Base-by-base conservation (phyloP, 2,888 invertebrate species). In the Panzeria rudis region DNA sequence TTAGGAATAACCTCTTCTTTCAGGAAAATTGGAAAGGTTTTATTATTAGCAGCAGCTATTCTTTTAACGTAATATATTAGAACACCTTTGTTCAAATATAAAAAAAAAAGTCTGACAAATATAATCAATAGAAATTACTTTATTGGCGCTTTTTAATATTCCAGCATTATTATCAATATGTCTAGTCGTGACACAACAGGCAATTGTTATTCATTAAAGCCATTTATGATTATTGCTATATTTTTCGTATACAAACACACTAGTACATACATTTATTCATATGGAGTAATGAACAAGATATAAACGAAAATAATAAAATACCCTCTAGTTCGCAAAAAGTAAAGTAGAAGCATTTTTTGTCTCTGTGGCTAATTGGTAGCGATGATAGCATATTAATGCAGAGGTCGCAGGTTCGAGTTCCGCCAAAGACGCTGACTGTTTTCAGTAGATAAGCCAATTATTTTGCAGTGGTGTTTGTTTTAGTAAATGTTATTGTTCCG, bases 191-290 rank as follows among this genome's bases (percentile, higher is more conserved):
- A 64, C 84, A 84, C 77, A 73, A 76, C 81, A 81, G 68, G 68
- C 84, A 84, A 84, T 84, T 84, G 84, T 50, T 84, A 84, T 84
- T 84, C 84, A 84, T 84, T 84, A 81, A 75, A 61, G 68, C 61
- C 68, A 32, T 81, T 78, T 79, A 71, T 81, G 59, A 62, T 61
- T 59, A 81, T 73, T 75, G 32, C 25, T 41, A 69, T 81, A 52
- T 50, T 32, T 61, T 61, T 50, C 38, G 38, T 32, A 79, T 44
- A 25, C 68, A 32, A 44, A 52, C n/a, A 44, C 11, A 32, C 38
- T 56, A 3, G 25, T 52, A 23, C 23, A 23, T 35, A 29, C 3
- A 41, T 44, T 29, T 1, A 38, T 32, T 13, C 23, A 15, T 8
- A 15, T 15, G 9, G 15, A 20, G 15, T 25, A 69, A 69, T 69